phyloP scores from a whole-genome alignment of 2,888 invertebrate species.

The Hoplodrina blanda region DNA sequence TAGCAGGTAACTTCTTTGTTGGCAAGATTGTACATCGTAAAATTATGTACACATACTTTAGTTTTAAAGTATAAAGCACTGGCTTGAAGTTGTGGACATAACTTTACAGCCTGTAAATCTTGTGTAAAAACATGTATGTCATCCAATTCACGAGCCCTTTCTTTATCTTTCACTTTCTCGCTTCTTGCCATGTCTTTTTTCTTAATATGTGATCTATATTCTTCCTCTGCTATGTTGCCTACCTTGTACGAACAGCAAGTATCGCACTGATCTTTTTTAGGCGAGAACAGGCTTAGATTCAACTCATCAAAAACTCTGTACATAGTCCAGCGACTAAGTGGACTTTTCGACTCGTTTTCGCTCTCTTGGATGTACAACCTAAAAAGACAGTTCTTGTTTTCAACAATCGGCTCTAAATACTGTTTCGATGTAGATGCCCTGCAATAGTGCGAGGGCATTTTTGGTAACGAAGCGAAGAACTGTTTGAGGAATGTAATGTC shows the following conservation, averaged over 20 bases:
- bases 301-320: constrained; percentile 46
- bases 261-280: constrained; percentile 59
- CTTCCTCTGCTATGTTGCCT: constrained; percentile 57
- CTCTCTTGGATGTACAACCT: constrained; percentile 49
- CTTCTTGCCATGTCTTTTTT: constrained; percentile 58
- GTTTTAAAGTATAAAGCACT: constrained; percentile 60
- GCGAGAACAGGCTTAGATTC: constrained; percentile 58
- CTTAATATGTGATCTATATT: constrained; percentile 47
- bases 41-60: constrained; percentile 47
- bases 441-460: too few species aligned
- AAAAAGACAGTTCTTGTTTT: constrained; percentile 39
- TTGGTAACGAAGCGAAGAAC: too few species aligned
- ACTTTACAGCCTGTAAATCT: constrained; percentile 61
- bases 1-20: constrained; percentile 53
- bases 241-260: constrained; percentile 49
- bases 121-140: constrained; percentile 51
- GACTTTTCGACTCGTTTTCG: constrained; percentile 32
- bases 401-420: constrained; percentile 54
- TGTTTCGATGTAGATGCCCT: constrained; percentile 48
- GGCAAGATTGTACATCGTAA: constrained; percentile 49
- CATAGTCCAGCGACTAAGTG: constrained; percentile 50
- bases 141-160: constrained; percentile 39
- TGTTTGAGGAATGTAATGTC: too few species aligned
- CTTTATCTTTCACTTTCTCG: constrained; percentile 61
- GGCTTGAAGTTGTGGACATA: constrained; percentile 55